These are phyloP conservation scores for Hybos culiciformis DNA, from an alignment of 2,888 invertebrate genomes.

Conservation along the genomic window DNA sequence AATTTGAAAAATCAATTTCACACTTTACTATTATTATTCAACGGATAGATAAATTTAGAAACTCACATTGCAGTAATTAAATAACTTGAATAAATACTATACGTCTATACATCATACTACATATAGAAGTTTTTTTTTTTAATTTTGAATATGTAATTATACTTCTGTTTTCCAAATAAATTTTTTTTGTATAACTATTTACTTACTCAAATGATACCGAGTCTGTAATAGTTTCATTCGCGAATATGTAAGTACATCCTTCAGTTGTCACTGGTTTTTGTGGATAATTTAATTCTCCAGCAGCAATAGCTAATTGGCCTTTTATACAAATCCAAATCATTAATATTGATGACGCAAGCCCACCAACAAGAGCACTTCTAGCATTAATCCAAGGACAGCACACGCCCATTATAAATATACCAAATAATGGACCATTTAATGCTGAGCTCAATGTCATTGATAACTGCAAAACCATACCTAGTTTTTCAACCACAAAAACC, in stretches of 20 bases:
- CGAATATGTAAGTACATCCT: conserved; percentile 28
- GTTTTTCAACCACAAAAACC: conserved; percentile 53
- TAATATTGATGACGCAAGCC: conserved; percentile 46
- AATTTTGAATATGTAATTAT: no score
- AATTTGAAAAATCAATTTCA: no score
- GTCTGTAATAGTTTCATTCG: background rate
- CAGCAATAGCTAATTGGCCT: conserved; percentile 52
- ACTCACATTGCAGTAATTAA: no score
- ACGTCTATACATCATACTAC: no score
- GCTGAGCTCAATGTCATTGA: conserved; percentile 49
- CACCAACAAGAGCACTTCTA: conserved; percentile 53
- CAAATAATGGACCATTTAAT: conserved; percentile 53
- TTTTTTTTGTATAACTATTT: no score
- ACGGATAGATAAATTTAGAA: no score
- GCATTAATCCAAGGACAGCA: conserved; percentile 50
- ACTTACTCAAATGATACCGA: background rate
- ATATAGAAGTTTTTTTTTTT: no score
- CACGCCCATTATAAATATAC: conserved; percentile 55
- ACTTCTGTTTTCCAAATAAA: no score
- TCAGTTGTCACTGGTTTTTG: conserved; percentile 40
- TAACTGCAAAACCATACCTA: conserved; percentile 53
- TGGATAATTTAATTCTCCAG: conserved; percentile 43
- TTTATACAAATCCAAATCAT: conserved; percentile 55
- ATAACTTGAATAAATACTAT: no score
- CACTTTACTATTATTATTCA: no score